Base-by-base conservation (phyloP, 2,797 vertebrate species). In the Pteropus rufus region DNA sequence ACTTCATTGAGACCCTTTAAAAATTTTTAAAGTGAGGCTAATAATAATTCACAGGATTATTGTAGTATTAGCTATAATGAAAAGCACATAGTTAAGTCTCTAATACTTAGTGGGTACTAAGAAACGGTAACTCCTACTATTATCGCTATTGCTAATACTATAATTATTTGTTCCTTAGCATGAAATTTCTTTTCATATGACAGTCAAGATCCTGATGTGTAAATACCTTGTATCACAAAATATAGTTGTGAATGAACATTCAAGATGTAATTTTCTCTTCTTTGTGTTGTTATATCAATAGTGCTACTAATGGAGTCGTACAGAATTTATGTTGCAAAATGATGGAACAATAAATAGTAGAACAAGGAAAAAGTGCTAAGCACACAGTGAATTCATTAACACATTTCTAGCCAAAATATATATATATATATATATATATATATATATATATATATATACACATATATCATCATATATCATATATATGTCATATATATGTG, bases 291-390 rank as follows among this genome's bases (percentile, higher is more conserved):
- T 82, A 73, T 5, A 80, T 82, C 93, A 93, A 89, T 15, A 81
- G 44, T 81, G 79, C 31, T 96, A 87, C 95, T 84, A 46, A 73
- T 79, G 72, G 86, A 92, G 82, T 34, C 91, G 92, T 85, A 85
- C 89, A 94, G 49, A 95, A 95, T 96, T 96, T 89, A 12, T 81
- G 86, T 92, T 58, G 29, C 39, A 81, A 94, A 97, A 87, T 91
- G 70, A 95, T 29, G 41, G 62, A 49, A 95, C 26, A 93, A 83
- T 92, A 91, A 93, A 86, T 80, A 75, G 82, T 64, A 94, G 97
- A 92, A 73, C 70, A 95, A 91, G 80, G 41, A 82, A 86, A 93
- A 96, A 83, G 88, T 95, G 79, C 60, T 91, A 96, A 87, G 72
- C 70, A 93, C 76, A 94, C 76, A 90, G 87, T 41, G 83, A 96